phyloP scores from a whole-genome alignment of 2,113 vertebrate genomes.

The Pterocles burchelli region DNA sequence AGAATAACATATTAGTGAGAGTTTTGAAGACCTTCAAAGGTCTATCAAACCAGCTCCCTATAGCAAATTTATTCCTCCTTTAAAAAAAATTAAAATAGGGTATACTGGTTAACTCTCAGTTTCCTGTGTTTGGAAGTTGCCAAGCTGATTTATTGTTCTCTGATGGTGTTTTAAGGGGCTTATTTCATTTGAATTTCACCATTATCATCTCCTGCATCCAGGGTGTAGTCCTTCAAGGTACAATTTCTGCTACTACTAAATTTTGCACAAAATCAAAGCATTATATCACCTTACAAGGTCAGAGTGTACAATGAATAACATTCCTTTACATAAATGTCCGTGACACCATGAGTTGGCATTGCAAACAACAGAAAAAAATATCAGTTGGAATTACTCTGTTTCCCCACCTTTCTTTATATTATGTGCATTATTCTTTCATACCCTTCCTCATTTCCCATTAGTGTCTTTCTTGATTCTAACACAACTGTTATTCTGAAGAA shows the following conservation, averaged over 20 bases:
- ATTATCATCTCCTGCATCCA: conserved; percentile 46
- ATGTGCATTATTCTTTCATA: neutral
- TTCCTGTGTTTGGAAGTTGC: conserved; percentile 59
- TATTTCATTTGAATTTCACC: conserved; percentile 63
- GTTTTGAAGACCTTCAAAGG: conserved; percentile 81
- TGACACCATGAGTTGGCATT: neutral
- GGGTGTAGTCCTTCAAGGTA: neutral
- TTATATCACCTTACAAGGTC: neutral
- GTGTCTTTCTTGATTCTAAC: neutral
- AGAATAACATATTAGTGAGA: conserved; percentile 77
- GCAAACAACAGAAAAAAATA: neutral
- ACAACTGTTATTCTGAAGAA: conserved; percentile 8
- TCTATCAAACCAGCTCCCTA: conserved; percentile 72
- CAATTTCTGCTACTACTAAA: neutral
- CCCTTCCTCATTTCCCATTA: neutral
- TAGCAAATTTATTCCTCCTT: conserved; percentile 71
- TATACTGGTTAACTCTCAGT: conserved; percentile 70
- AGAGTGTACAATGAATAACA: neutral
- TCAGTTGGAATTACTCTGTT: neutral
- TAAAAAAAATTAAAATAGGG: conserved; percentile 53
- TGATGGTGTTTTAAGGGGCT: conserved; percentile 57
- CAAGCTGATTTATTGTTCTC: conserved; percentile 61
- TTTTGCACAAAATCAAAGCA: neutral
- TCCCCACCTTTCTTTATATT: neutral
- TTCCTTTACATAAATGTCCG: neutral